Evolutionary conservation across 2,797 vertebrate genomes (phyloP), one percentile per base, ranked within the genome.

Genomic region (Hippopotamyrus pictus): DNA sequence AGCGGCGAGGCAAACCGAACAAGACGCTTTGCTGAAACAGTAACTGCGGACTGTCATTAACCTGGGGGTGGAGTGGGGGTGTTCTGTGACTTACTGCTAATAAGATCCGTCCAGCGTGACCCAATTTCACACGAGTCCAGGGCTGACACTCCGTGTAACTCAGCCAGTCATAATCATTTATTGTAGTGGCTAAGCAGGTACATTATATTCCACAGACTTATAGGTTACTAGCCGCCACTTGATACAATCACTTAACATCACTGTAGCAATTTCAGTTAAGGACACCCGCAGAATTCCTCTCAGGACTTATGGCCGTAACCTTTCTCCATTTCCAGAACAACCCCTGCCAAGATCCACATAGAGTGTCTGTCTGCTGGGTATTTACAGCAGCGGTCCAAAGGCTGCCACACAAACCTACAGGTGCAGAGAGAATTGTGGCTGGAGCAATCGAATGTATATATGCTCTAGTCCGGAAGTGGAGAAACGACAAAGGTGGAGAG

Each of bases 51-150:
- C 65, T 33, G 65, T 73, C 73, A 79, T 79, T 41, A 79, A 79
- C 73, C 73, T 41, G 37, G 73, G 12, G 73, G 37, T 3, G 73
- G 73, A 11, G 57, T 59, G 69, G 65, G 69, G 59, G 22, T 5
- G 29, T 50, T 48, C 41, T 84, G 44, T 22, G 82, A 84, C n/a
- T 8, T 84, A 50, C 19, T 48, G 44, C 46, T 48, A 48, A 48
- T 84, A 84, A 84, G 82, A 46, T 84, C 44, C n/a, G 11, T 84
- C 41, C 82, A 84, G 82, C 44, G 41, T 84, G 82, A 84, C 82
- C 82, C 44, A 84, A 12, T 48, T 46, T 22, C 46, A 84, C n/a
- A 44, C n/a, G n/a, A 84, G 82, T 84, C 82, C 46, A 50, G 82
- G 9, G 41, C 82, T n/a, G 41, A 48, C n/a, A n/a, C 46, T 50